These are phyloP conservation scores for Bergia sp. DNA, from an alignment of 92 coral and sea anemone species.

Conservation along the genomic window DNA sequence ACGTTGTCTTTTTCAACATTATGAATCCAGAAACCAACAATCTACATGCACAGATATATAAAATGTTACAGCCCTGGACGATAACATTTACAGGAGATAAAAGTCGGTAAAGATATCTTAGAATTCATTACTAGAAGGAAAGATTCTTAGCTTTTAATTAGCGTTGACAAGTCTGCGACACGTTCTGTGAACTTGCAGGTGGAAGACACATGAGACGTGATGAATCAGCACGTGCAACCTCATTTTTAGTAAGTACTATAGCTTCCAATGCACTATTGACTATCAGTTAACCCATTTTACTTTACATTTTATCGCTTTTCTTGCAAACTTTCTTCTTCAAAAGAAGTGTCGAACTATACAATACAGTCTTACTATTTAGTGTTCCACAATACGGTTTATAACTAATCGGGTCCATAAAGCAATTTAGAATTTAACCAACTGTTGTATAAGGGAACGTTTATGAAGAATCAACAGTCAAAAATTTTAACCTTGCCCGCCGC, in stretches of 20 bases:
- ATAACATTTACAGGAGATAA: not conserved
- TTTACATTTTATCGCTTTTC: not conserved
- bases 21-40: too few species aligned
- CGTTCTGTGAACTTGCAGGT: not conserved
- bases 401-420: not conserved
- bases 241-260: not conserved
- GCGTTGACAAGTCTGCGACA: not conserved
- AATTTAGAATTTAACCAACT: not conserved
- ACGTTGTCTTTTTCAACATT: too few species aligned
- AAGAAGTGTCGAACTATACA: not conserved
- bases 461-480: not conserved
- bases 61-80: not conserved
- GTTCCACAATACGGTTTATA: not conserved
- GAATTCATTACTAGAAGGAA: not conserved
- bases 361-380: not conserved
- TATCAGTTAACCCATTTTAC: not conserved
- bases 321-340: not conserved
- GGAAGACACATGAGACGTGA: not conserved
- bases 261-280: too few species aligned
- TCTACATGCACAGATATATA: too few species aligned
- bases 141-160: not conserved
- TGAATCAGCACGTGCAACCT: slow-evolving; percentile 2
- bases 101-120: not conserved
- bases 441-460: not conserved
- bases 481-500: not conserved